Conservation (phyloP, 2,113 vertebrate genomes). For the Panthera tigris region DNA sequence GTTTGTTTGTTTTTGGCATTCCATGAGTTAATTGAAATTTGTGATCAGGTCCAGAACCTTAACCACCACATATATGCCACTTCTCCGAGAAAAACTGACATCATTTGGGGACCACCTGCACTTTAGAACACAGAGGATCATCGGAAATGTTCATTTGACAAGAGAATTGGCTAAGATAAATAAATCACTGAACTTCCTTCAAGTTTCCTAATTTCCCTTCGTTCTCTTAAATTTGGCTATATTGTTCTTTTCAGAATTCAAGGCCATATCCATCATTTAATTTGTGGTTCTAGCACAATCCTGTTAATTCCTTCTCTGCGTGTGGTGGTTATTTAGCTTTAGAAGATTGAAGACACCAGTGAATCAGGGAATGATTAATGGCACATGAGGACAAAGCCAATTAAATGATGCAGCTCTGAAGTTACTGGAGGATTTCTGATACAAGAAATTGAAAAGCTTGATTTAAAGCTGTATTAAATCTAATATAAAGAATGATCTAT, state of each 20-base stretch:
- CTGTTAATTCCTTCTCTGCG: background rate
- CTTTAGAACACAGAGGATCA: background rate
- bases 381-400: background rate
- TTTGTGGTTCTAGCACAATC: background rate
- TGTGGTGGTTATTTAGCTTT: background rate
- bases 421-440: conserved; percentile 31
- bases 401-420: background rate
- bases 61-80: background rate
- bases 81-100: background rate
- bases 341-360: conserved; percentile 1
- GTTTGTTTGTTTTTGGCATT: background rate
- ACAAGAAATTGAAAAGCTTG: background rate
- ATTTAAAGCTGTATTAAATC: background rate
- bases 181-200: background rate
- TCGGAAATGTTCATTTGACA: background rate
- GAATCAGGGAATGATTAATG: conserved; percentile 27
- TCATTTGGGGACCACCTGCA: background rate
- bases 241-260: conserved; percentile 10
- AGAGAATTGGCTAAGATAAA: background rate
- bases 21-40: background rate
- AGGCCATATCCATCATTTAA: background rate
- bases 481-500: background rate
- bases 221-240: background rate
- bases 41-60: background rate
- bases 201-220: background rate